A percentile compares a stretch with the other conserved stretches of the same genome.
Evolutionary conservation across 2,888 invertebrate genomes (phyloP).

Genomic region (Euplexia lucipara): DNA sequence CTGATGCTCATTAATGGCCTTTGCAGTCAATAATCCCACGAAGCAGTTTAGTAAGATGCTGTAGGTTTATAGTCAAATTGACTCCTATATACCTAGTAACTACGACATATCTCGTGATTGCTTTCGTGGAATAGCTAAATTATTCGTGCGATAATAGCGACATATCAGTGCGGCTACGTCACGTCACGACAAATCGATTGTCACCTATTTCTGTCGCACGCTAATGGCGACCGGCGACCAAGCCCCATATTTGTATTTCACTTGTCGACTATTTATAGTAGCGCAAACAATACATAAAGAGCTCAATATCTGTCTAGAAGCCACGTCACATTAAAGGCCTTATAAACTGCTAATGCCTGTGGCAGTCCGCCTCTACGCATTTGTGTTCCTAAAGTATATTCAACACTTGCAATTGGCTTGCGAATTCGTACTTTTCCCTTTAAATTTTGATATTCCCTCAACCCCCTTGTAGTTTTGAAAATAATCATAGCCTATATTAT

Average conservation of each 20-base stretch:
- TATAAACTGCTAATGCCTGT: too few relatives aligned
- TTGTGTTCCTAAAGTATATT: too few relatives aligned
- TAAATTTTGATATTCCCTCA: too few relatives aligned
- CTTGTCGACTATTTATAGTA: slow-evolving; percentile 33
- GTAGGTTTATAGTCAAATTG: not conserved
- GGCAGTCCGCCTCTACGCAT: too few relatives aligned
- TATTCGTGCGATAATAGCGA: slow-evolving; percentile 26
- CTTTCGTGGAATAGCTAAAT: slow-evolving; percentile 19
- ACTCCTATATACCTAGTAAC: too few relatives aligned
- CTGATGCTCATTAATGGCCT: too few relatives aligned
- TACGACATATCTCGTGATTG: slow-evolving; percentile 4
- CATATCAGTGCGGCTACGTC: slow-evolving; percentile 48
- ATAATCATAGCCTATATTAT: too few relatives aligned
- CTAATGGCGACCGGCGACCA: slow-evolving; percentile 60
- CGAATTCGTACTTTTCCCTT: too few relatives aligned
- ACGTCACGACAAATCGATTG: slow-evolving; percentile 65
- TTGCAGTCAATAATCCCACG: too few relatives aligned
- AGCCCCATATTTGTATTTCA: slow-evolving; percentile 63
- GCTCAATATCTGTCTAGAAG: slow-evolving; percentile 10
- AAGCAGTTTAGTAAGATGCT: not conserved
- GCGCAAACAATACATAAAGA: slow-evolving; percentile 12
- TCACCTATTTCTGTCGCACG: slow-evolving; percentile 63
- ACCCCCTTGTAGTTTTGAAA: too few relatives aligned
- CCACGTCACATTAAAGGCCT: too few relatives aligned
- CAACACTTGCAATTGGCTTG: too few relatives aligned